phyloP scores from a whole-genome alignment of 1,140 invertebrate genomes.

The Xylocopa sonorina region DNA sequence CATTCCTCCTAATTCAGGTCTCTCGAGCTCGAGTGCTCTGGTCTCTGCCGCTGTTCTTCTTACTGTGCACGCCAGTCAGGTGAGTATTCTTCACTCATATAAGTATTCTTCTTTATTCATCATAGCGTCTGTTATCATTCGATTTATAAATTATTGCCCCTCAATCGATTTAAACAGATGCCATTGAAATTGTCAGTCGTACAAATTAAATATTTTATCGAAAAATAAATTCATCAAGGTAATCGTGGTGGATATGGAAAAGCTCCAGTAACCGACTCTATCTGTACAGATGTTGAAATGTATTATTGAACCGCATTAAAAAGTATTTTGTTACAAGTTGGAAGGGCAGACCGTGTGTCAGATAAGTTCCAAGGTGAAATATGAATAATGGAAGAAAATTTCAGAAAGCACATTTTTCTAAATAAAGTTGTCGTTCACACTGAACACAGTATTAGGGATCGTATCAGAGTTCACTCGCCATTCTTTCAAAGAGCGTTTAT shows the following conservation, averaged over 20 bases:
- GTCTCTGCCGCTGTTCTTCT: conserved; percentile 95
- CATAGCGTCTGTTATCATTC: too few species aligned
- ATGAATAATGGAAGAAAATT: not conserved
- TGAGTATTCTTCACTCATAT: conserved; percentile 71
- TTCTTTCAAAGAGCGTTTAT: too few species aligned
- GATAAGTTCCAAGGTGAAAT: not conserved
- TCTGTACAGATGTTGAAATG: too few species aligned
- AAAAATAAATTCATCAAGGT: too few species aligned
- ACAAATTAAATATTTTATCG: too few species aligned
- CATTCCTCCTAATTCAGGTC: conserved; percentile 94
- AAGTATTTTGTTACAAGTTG: not conserved
- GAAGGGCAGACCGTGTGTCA: not conserved
- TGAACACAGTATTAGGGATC: too few species aligned
- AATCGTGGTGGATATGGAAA: too few species aligned
- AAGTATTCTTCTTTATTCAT: too few species aligned
- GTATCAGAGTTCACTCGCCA: too few species aligned
- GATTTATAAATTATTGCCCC: too few species aligned
- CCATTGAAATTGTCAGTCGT: not conserved
- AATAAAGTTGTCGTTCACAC: not conserved
- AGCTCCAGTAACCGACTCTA: too few species aligned
- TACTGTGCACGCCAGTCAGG: conserved; percentile 89
- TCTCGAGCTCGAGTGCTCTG: conserved; percentile 98
- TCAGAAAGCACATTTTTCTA: not conserved
- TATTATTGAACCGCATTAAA: too few species aligned
- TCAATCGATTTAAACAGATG: not conserved